Evolutionary conservation across 2,888 invertebrate genomes (phyloP), one percentile per base, ranked within the genome.

Genomic region (Scelioninae gen. 2): DNA sequence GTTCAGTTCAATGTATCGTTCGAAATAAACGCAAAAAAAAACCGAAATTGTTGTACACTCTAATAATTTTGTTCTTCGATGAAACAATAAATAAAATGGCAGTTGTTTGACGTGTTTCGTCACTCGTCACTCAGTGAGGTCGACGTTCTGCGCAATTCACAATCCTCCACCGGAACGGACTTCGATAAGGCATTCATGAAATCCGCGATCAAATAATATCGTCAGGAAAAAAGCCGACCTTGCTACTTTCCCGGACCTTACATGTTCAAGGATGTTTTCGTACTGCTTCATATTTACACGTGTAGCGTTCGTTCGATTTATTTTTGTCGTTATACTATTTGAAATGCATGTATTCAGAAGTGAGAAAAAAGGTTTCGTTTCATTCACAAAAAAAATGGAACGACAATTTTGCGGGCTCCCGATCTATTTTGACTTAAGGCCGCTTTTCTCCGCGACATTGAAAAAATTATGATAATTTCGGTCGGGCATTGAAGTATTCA

Each of bases 191-290:
- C 16, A 58, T 60, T 37, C 45, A 52, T 71, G 57, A 71, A 64
- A 64, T 64, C 28, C 46, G 7, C 43, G n/a, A 65, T 65, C 64
- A 50, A 71, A 58, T 71, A 60, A 52, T 57, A 57, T 58, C 45
- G 39, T 28, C 15, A 22, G 22, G 35, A 64, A 65, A 64, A 71
- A 71, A 65, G 28, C 13, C 33, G 58, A 52, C 70, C 70, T 71
- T 60, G 71, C 53, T 65, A 63, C 58, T 65, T 71, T 71, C 71
- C 71, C 60, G 64, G 64, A 71, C 64, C 64, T 58, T 71, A 65
- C 64, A 64, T 58, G 48, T 65, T 71, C 71, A 71, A 71, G 71
- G 71, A 60, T 58, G 45, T 58, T 53, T 37, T 58, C 39, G 31
- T 58, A 58, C 64, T 9, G 71, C 60, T 71, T 71, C 71, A 52